phyloP scores from a whole-genome alignment of 1,140 invertebrate species.

The Drosophila subpulchrella region DNA sequence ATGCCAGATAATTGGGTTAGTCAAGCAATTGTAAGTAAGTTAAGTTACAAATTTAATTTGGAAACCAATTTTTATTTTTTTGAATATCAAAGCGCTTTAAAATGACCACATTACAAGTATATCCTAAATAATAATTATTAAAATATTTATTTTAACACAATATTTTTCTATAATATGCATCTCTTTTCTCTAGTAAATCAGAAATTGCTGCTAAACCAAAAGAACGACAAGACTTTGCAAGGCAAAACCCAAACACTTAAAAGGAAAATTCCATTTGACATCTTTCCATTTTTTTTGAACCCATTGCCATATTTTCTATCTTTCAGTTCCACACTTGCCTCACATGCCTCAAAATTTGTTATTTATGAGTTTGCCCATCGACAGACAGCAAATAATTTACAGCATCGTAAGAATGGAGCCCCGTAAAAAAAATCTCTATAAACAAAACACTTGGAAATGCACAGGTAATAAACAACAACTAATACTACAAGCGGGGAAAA shows the following conservation, averaged over 20 bases:
- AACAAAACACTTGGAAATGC: constrained; percentile 73
- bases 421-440: constrained; percentile 26
- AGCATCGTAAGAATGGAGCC: constrained; percentile 52
- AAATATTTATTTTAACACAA: too few species aligned
- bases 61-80: not conserved
- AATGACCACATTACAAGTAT: too few species aligned
- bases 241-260: not conserved
- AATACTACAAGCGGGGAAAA: constrained; percentile 11
- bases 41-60: constrained; percentile 5
- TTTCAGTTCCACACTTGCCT: not conserved
- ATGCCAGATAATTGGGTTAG: not conserved
- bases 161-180: too few species aligned
- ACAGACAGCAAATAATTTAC: constrained; percentile 60
- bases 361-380: constrained; percentile 63
- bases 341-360: constrained; percentile 43
- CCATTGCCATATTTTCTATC: not conserved
- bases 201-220: too few species aligned
- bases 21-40: not conserved
- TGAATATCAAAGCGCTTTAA: too few species aligned
- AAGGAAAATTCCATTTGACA: constrained; percentile 20
- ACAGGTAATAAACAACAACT: constrained; percentile 69
- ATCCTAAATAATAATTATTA: too few species aligned
- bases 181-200: too few species aligned
- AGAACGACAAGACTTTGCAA: not conserved
- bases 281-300: not conserved